phyloP scores from a whole-genome alignment of 1,140 invertebrate species.

The Penaeus vannamei region DNA sequence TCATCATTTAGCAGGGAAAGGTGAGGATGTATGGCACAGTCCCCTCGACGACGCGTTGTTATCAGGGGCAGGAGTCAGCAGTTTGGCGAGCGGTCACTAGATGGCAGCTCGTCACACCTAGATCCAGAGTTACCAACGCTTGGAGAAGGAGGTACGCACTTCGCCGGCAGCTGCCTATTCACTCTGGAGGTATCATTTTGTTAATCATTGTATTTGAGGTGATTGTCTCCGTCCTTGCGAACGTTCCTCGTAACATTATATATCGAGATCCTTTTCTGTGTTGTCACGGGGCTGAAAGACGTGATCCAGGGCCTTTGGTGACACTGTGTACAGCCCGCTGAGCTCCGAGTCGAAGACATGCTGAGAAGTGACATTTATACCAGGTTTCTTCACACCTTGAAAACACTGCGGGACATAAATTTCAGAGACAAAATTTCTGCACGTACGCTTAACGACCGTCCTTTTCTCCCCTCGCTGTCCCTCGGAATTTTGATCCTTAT shows the following conservation, averaged over 20 bases:
- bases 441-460: conserved; percentile 47
- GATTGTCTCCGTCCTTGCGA: no score
- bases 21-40: neutral
- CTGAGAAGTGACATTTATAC: conserved; percentile 66
- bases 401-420: conserved; percentile 66
- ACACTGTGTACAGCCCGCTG: conserved; percentile 44
- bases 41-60: neutral
- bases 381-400: conserved; percentile 65
- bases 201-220: no score
- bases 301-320: conserved; percentile 5
- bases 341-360: conserved; percentile 51
- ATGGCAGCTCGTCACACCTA: conserved; percentile 50
- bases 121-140: neutral
- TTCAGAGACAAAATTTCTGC: conserved; percentile 65
- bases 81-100: conserved; percentile 41
- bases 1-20: no score
- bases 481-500: conserved; percentile 48
- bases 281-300: neutral
- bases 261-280: neutral
- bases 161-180: no score
- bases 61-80: conserved; percentile 23
- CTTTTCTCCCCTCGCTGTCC: conserved; percentile 10
- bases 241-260: no score
- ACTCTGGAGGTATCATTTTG: no score
- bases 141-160: no score